A percentile compares a stretch with the other conserved stretches of the same genome.
Evolutionary conservation across 2,888 invertebrate genomes (phyloP).

Genomic region (Philopedon plagiatum): DNA sequence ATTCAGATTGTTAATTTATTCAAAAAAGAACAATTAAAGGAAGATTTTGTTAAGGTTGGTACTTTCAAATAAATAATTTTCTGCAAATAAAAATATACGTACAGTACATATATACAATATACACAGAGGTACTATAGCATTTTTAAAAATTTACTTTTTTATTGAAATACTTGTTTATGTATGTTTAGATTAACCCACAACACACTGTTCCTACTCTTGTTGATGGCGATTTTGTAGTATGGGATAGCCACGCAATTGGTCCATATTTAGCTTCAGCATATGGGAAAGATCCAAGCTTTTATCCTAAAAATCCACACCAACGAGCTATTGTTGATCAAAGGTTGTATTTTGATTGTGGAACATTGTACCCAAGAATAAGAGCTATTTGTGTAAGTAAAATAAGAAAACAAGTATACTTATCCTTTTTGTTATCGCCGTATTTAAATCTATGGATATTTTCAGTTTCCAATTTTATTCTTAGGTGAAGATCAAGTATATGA

Average conservation of each 20-base stretch:
- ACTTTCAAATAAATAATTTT: no score
- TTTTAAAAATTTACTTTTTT: background rate
- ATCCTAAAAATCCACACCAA: conserved; percentile 73
- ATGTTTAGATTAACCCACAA: conserved; percentile 75
- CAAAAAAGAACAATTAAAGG: conserved; percentile 73
- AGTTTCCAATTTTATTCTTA: conserved; percentile 75
- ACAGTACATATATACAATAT: no score
- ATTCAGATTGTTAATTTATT: conserved; percentile 72
- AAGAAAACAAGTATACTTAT: no score
- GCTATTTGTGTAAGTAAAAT: conserved; percentile 44
- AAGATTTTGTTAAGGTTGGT: conserved; percentile 70
- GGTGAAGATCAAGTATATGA: conserved; percentile 73
- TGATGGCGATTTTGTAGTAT: conserved; percentile 77
- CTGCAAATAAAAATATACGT: no score
- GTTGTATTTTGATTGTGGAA: conserved; percentile 76
- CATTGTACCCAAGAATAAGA: conserved; percentile 75
- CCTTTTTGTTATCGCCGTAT: no score
- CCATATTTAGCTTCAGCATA: conserved; percentile 76
- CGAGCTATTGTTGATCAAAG: conserved; percentile 76
- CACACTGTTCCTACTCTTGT: conserved; percentile 79
- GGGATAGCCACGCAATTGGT: conserved; percentile 79
- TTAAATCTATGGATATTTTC: conserved; percentile 43
- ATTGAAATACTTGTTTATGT: no score
- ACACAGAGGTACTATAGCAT: no score
- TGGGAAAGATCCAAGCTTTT: conserved; percentile 72